A percentile compares a stretch with the other conserved stretches of the same genome.
Evolutionary conservation across 2,113 vertebrate species (phyloP).

Genomic region (Syngnathus floridae): DNA sequence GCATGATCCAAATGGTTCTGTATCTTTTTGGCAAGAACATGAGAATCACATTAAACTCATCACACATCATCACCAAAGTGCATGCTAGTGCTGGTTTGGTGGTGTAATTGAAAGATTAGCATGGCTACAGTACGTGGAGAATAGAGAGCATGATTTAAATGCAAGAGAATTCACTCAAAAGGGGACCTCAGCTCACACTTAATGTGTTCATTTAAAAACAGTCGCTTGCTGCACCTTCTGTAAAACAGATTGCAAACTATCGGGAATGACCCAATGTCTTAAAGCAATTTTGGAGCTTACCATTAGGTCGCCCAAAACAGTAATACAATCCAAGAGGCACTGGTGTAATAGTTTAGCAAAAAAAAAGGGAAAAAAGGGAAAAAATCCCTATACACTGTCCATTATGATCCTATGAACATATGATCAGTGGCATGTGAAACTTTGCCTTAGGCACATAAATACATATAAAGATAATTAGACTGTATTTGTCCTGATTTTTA

Average conservation of each 20-base stretch:
- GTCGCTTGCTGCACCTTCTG: too few species aligned
- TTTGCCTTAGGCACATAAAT: neutral
- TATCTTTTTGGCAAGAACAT: slow-evolving; percentile 43
- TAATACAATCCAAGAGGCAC: neutral
- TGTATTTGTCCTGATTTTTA: too few species aligned
- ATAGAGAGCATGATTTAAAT: neutral
- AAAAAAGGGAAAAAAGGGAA: too few species aligned
- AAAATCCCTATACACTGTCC: too few species aligned
- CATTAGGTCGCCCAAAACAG: neutral
- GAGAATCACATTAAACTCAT: slow-evolving; percentile 51
- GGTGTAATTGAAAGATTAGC: slow-evolving; percentile 27
- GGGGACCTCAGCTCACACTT: neutral
- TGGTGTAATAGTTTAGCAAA: neutral
- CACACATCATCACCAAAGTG: slow-evolving; percentile 31
- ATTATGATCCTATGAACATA: too few species aligned
- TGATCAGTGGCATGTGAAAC: neutral
- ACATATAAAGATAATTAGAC: too few species aligned
- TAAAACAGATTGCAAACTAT: too few species aligned
- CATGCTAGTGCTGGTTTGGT: slow-evolving; percentile 9
- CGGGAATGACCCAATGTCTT: neutral
- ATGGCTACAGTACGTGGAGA: neutral
- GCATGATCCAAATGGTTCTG: slow-evolving; percentile 37
- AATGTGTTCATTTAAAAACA: neutral
- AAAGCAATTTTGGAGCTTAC: neutral
- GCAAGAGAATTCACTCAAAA: neutral